phyloP scores from a whole-genome alignment of 23 tunicate genomes.

The Corella eumyota region DNA sequence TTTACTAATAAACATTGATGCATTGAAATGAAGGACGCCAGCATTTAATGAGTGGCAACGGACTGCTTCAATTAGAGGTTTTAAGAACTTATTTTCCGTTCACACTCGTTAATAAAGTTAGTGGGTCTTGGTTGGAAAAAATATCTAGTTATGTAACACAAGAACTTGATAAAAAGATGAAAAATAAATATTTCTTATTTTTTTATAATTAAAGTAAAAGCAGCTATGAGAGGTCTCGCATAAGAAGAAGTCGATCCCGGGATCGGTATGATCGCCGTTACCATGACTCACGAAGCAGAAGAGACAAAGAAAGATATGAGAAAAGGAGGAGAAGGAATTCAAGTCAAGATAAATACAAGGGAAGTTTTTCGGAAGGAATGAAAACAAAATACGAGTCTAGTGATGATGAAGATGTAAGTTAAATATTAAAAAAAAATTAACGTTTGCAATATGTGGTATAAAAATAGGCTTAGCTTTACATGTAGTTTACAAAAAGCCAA shows the following conservation, averaged over 20 bases:
- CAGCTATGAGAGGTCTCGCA: not conserved
- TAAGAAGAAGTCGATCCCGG: constrained; percentile 36
- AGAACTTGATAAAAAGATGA: not conserved
- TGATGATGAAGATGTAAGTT: constrained; percentile 43
- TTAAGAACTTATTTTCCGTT: no score
- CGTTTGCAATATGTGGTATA: not conserved
- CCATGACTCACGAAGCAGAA: constrained; percentile 12
- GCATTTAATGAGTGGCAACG: no score
- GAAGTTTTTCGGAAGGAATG: constrained; percentile 94
- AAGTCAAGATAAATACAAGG: constrained; percentile 74
- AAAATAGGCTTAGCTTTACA: no score
- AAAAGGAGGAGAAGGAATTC: constrained; percentile 38
- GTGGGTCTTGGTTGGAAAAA: no score
- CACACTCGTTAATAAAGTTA: no score
- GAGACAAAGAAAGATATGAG: constrained; percentile 9
- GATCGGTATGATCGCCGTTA: constrained; percentile 8
- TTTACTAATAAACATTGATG: no score
- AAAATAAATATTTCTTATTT: not conserved
- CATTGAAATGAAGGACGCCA: no score
- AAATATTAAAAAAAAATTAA: not conserved
- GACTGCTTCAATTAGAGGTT: no score
- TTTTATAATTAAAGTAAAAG: no score
- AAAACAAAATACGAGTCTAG: constrained; percentile 38
- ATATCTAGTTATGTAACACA: constrained; percentile 1
- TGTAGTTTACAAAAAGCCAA: no score